A percentile compares a stretch with the other conserved stretches of the same genome.
Conservation (phyloP, 2,888 invertebrate genomes). For the Catocala nupta region DNA sequence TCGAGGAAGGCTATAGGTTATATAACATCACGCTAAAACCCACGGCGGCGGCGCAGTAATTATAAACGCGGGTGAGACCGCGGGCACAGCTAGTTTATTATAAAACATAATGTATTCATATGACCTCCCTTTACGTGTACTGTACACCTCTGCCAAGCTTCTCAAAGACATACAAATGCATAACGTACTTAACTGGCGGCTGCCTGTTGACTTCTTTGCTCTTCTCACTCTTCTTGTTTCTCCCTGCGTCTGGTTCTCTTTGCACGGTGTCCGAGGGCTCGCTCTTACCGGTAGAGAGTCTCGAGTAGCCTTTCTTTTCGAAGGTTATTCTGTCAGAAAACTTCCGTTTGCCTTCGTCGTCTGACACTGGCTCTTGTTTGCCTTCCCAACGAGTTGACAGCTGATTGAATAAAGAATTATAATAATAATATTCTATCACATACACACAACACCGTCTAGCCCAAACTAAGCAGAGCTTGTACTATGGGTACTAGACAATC, state of each 20-base stretch:
- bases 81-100: too few species aligned
- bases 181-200: conserved; percentile 2
- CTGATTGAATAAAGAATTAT: background rate
- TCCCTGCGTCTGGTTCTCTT: background rate
- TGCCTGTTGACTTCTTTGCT: background rate
- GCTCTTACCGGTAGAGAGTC: conserved; percentile 65
- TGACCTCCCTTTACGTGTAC: too few species aligned
- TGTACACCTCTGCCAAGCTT: too few species aligned
- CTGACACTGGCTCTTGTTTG: conserved; percentile 71
- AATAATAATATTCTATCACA: too few species aligned
- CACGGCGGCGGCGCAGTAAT: too few species aligned
- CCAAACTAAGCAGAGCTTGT: too few species aligned
- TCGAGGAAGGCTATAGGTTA: too few species aligned
- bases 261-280: conserved; percentile 50
- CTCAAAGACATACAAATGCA: background rate
- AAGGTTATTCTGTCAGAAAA: conserved; percentile 50
- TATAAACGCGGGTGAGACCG: too few species aligned
- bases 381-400: conserved; percentile 64
- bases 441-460: too few species aligned
- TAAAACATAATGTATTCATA: too few species aligned
- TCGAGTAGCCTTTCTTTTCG: conserved; percentile 49
- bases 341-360: conserved; percentile 58
- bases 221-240: background rate
- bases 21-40: too few species aligned
- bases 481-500: too few species aligned